Evolutionary conservation across 37 sponge, comb jelly and placozoan genomes (phyloP), one percentile per base, ranked within the genome.

Genomic region (Tethya wilhelma): DNA sequence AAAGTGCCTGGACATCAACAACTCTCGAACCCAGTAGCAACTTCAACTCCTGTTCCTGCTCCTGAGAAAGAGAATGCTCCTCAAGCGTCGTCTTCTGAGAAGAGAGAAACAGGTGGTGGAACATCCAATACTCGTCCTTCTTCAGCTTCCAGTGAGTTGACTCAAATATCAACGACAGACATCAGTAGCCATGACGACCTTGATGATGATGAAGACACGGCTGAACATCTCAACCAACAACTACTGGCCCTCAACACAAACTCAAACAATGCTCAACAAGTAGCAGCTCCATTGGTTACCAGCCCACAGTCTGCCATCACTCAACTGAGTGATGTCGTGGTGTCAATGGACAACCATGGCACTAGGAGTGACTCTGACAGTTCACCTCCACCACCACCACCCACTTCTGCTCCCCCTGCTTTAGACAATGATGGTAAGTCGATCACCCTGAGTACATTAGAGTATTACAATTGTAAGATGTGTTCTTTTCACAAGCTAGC

Each of bases 151-250:
- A 67, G 75, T 67, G 69, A 74, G 2, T 38, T 74, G 55, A 74
- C 74, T 1, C 55, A 82, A 1, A 58, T 81, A 6, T 65, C 81
- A 0, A 81, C 81, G 25, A 84, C 84, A 56, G 84, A 84, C 59
- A 39, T 75, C 28, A 79, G 79, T 32, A 79, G 79, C 39, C 67
- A 79, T 37, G 79, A 57, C 9, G 81, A 80, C 26, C 34, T 31
- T 0, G 38, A 46, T 12, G 74, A 83, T 19, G n/a, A 53, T 53
- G 73, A 42, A 38, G 32, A 37, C 20, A 19, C 28, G 4, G 67
- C 31, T 9, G 23, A 26, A 6, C 14, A 49, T 14, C 53, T 49
- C 69, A 29, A 22, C 53, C 53, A n/a, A n/a, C n/a, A n/a, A n/a
- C n/a, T n/a, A n/a, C 7, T 20, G 11, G 38, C 67, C 19, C 67